These are phyloP conservation scores for Ardeotis arabs DNA, from an alignment of 2,113 vertebrate species.

Conservation along the genomic window DNA sequence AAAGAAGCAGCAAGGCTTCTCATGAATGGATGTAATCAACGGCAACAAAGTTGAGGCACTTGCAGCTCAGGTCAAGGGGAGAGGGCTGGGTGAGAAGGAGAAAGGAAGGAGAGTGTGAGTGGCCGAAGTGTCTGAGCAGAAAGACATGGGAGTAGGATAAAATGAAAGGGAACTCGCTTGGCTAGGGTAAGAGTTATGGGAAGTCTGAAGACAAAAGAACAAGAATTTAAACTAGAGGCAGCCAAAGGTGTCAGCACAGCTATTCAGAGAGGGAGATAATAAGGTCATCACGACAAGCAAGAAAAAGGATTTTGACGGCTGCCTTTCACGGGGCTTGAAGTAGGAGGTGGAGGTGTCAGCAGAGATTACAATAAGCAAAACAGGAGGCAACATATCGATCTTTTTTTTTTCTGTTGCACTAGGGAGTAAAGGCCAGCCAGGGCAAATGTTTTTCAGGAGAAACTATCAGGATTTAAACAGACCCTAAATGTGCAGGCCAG, in stretches of 20 bases:
- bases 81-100: background rate
- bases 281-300: conserved; percentile 27
- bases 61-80: background rate
- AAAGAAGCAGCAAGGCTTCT: background rate
- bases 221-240: conserved; percentile 12
- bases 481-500: background rate
- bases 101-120: background rate
- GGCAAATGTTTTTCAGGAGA: background rate
- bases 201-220: conserved; percentile 11
- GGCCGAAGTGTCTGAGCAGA: background rate
- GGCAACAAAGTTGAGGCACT: background rate
- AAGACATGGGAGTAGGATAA: background rate
- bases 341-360: conserved; percentile 11
- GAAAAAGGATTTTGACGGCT: background rate
- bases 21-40: background rate
- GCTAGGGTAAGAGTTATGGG: background rate
- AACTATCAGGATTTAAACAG: conserved; percentile 23
- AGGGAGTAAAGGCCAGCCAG: conserved; percentile 6
- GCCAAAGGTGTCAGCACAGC: background rate
- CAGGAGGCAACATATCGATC: background rate
- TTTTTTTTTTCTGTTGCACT: background rate
- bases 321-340: background rate
- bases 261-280: conserved; percentile 10
- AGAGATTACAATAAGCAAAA: conserved; percentile 2
- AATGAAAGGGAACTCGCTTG: background rate